Percentiles rank a stretch among this genome's conserved stretches.
phyloP scores from a whole-genome alignment of 2,113 vertebrate species.

The Lophochroa leadbeateri region DNA sequence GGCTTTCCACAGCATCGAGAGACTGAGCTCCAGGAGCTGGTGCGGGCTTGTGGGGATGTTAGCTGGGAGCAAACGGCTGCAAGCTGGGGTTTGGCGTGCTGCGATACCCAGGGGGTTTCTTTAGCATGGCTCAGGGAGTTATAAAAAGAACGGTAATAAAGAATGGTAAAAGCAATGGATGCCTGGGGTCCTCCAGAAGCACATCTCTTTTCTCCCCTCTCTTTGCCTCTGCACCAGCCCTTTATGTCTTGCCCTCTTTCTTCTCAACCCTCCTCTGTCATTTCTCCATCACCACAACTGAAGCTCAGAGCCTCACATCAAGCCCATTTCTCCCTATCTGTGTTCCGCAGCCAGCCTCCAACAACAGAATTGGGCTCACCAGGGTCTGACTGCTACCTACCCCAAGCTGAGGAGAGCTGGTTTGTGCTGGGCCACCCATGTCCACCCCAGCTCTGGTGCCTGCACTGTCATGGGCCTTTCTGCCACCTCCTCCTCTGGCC shows the following conservation, averaged over 20 bases:
- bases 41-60: neutral
- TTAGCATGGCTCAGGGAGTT: fast-evolving
- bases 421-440: fast-evolving
- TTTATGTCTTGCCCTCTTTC: neutral
- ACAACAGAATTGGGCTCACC: neutral
- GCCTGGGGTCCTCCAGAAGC: neutral
- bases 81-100: neutral
- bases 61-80: neutral
- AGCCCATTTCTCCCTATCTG: neutral
- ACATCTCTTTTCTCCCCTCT: neutral
- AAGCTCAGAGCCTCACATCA: neutral
- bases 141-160: neutral
- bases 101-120: neutral
- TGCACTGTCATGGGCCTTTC: neutral
- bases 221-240: neutral
- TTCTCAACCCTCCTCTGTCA: neutral
- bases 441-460: neutral
- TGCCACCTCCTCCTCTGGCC: neutral
- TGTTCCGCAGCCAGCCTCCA: neutral
- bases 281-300: neutral
- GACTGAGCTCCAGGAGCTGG: neutral
- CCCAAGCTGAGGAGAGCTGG: neutral
- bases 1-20: fast-evolving
- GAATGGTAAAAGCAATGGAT: neutral
- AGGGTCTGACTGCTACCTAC: neutral